Evolutionary conservation across 2,797 vertebrate genomes (phyloP), one percentile per base, ranked within the genome.

Genomic region (Sebastes ruberrimus): DNA sequence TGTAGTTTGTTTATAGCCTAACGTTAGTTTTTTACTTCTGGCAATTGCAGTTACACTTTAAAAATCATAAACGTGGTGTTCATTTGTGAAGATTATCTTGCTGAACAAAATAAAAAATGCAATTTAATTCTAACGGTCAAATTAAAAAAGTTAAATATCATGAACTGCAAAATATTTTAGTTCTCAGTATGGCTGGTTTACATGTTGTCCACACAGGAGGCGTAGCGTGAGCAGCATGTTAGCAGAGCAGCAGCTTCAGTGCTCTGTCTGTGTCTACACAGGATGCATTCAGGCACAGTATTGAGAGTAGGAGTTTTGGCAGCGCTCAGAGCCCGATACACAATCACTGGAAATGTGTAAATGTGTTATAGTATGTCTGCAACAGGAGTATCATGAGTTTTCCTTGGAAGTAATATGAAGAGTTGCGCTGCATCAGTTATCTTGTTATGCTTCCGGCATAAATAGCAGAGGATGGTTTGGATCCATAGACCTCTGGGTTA

Each of bases 401-500:
- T 38, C 20, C 23, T 75, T 49, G 10, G 2, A 60, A 52, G 38
- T 61, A 23, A 10, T 49, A 23, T 59, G 1, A 28, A 27, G n/a
- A 7, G 5, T 35, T 35, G 1, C 14, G 1, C 4, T 8, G 7
- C n/a, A 35, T 38, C 8, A 60, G 4, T 32, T 46, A 68, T 56
- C 6, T n/a, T 46, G 23, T 33, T 7, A 63, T 35, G n/a, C 30
- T 61, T 61, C 20, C 3, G 10, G 28, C 59, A 61, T 32, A 32
- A n/a, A 35, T 53, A 53, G 90, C 93, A 93, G 91, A 93, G 93
- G 90, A 92, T 94, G 89, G 87, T 91, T 93, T 92, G 74, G 79
- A 93, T 90, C 88, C 91, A 93, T 91, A 81, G 76, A 93, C 91
- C 92, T 93, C 88, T 92, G 89, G 90, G 91, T 94, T 93, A 91